Evolutionary conservation across 1,140 invertebrate species (phyloP).

Genomic region (Lamellibrachia luymesi): DNA sequence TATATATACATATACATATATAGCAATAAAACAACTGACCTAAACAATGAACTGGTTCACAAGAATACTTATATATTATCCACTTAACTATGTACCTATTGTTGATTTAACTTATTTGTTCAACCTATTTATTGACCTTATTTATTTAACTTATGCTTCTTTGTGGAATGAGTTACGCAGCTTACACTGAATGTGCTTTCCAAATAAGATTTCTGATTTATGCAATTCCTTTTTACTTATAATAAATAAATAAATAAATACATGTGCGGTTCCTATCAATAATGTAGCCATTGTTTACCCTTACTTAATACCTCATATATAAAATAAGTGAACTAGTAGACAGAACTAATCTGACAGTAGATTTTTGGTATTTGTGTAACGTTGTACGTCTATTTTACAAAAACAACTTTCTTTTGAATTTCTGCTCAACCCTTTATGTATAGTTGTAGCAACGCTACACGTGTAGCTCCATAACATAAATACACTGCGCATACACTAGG

Average conservation of each 20-base stretch:
- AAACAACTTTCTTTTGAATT: background rate
- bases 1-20: background rate
- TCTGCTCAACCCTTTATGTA: background rate
- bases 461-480: background rate
- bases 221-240: background rate
- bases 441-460: background rate
- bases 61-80: too few species aligned
- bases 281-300: background rate
- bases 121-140: too few species aligned
- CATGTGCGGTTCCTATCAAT: background rate
- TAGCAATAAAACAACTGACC: background rate
- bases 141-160: too few species aligned
- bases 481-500: background rate
- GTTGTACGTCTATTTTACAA: background rate
- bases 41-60: background rate
- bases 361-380: background rate
- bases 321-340: too few species aligned
- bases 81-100: too few species aligned
- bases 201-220: background rate
- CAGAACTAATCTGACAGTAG: background rate
- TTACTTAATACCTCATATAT: background rate
- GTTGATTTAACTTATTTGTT: too few species aligned
- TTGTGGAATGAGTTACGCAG: background rate
- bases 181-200: background rate
- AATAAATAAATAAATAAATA: background rate